phyloP scores from a whole-genome alignment of 2,888 invertebrate genomes.

The Drosophila lutescens region DNA sequence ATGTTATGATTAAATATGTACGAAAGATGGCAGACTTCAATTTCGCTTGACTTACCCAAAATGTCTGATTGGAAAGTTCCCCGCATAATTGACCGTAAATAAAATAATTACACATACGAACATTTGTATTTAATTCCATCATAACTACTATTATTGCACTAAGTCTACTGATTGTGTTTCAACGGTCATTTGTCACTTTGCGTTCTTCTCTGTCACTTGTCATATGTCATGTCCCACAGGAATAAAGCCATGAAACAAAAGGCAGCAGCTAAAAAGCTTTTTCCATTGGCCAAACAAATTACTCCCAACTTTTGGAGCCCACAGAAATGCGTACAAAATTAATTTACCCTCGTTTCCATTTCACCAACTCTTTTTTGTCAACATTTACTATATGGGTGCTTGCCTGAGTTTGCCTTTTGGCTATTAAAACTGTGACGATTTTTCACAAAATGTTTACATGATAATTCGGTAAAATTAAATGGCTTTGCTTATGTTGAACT shows the following conservation, averaged over 20 bases:
- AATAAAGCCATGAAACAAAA: slow-evolving; percentile 15
- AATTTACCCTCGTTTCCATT: background rate
- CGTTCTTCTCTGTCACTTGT: slow-evolving; percentile 2
- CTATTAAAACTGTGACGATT: background rate
- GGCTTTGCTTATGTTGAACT: background rate
- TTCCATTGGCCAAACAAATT: slow-evolving; percentile 25
- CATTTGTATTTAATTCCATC: slow-evolving; percentile 9
- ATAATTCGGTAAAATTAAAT: background rate
- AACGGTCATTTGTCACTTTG: background rate
- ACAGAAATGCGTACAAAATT: slow-evolving; percentile 12
- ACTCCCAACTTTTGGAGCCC: slow-evolving; percentile 18
- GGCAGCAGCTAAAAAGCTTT: background rate
- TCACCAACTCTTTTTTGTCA: slow-evolving; percentile 2
- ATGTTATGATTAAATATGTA: too few species aligned
- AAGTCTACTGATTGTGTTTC: slow-evolving; percentile 6
- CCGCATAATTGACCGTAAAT: slow-evolving; percentile 2
- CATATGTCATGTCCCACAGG: slow-evolving; percentile 18
- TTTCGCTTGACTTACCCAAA: background rate
- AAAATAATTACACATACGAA: slow-evolving; percentile 3
- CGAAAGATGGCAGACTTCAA: background rate
- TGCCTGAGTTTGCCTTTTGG: background rate
- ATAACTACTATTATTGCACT: slow-evolving; percentile 1
- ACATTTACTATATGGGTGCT: background rate
- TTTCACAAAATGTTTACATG: background rate
- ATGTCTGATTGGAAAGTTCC: background rate